Base-by-base conservation (phyloP, 2,888 invertebrate genomes). In the Aphrophora alni region DNA sequence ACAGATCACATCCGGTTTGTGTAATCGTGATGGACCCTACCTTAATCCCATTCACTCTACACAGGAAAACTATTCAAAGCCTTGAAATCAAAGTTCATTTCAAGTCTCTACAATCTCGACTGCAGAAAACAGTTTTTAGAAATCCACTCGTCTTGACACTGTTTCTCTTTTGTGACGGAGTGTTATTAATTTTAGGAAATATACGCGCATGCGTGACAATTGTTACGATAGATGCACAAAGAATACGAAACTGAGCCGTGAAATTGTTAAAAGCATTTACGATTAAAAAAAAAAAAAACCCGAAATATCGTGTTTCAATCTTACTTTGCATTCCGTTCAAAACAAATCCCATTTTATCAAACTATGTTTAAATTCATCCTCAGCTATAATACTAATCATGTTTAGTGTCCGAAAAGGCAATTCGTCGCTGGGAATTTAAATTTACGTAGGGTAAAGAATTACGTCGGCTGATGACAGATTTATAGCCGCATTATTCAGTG, bases 401-500 rank as follows among this genome's bases (percentile, higher is more conserved):
- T 44, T 44, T 44, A 44, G 12, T 44, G 44, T 44, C 44, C 44
- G 17, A 44, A 44, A 44, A 44, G 44, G 44, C 44, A 14, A 17
- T 44, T 5, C 21, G 59, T 59, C 59, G 59, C 59, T 4, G n/a
- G 21, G 59, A 59, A 59, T 77, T 70, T 26, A 24, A 70, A 26
- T 38, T 70, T 38, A 77, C 77, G 77, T 77, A 77, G 77, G 77
- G 17, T 77, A 44, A 28, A n/a, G 5, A 24, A 71, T 71, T 12
- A 25, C 70, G 77, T 78, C 51, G 51, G 38, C 73, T 25, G 14
- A 51, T 51, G 59, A 21, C 59, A 59, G 78, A 78, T 72, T 78
- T 78, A 78, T 73, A 27, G 28, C 8, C 26, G 51, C 59, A 73
- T 78, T 78, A 78, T 78, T 51, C 78, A 59, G 73, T 51, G 51